A percentile compares a stretch with the other conserved stretches of the same genome.
phyloP scores from a whole-genome alignment of 2,797 vertebrate species.

The Salarias fasciatus region DNA sequence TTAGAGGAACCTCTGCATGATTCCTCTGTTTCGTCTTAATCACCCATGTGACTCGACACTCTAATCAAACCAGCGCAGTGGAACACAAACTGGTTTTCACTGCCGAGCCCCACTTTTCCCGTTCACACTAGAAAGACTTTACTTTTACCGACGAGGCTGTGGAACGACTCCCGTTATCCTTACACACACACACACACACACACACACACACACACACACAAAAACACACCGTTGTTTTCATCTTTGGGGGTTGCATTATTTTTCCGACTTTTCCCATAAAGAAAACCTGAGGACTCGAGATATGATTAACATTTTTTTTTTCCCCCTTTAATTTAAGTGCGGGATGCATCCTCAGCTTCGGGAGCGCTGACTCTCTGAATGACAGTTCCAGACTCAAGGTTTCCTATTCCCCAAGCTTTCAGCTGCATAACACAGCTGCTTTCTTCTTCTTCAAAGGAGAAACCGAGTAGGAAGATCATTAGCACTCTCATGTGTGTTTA shows the following conservation, averaged over 20 bases:
- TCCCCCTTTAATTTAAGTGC: too few species aligned
- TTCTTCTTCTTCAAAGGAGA: neutral
- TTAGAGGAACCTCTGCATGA: slow-evolving; percentile 68
- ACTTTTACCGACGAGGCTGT: slow-evolving; percentile 10
- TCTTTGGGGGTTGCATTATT: too few species aligned
- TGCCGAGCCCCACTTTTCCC: slow-evolving; percentile 6
- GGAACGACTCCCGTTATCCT: slow-evolving; percentile 22
- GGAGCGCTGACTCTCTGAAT: neutral
- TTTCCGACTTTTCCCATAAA: too few species aligned
- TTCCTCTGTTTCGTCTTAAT: slow-evolving; percentile 68
- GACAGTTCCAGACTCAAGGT: neutral
- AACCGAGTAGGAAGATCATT: neutral
- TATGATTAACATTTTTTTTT: too few species aligned
- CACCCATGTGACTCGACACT: slow-evolving; percentile 59
- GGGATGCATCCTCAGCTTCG: neutral
- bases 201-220: too few species aligned
- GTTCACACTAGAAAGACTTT: too few species aligned
- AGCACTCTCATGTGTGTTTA: slow-evolving; percentile 8
- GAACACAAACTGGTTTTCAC: slow-evolving; percentile 4
- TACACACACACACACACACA: slow-evolving; percentile 9
- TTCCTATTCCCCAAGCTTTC: neutral
- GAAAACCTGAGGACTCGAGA: too few species aligned
- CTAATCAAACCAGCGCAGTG: slow-evolving; percentile 61
- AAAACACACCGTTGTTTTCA: too few species aligned
- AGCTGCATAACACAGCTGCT: neutral